Percentiles rank a stretch among this genome's conserved stretches.
Conservation (phyloP, 2,888 invertebrate species). For the Mamestra brassicae region DNA sequence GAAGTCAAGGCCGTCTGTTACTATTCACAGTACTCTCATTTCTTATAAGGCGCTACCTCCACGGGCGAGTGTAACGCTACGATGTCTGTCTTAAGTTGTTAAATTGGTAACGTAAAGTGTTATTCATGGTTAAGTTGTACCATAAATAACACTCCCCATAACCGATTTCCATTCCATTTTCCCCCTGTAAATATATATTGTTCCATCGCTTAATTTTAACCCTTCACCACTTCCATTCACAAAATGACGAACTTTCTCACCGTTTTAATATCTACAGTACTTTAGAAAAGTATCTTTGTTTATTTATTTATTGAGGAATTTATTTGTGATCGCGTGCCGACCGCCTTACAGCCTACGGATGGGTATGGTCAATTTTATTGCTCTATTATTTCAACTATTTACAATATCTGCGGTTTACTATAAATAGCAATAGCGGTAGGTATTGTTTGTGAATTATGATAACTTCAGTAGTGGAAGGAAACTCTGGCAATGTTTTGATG, state of each 20-base stretch:
- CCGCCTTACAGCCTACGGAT: neutral
- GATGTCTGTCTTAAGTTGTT: too few relatives aligned
- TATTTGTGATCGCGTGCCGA: neutral
- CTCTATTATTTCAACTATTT: constrained; percentile 13
- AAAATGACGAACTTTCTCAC: neutral
- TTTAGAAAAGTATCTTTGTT: neutral
- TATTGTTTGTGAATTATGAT: neutral
- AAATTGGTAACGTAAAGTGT: too few relatives aligned
- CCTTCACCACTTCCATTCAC: neutral
- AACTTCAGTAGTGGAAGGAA: neutral
- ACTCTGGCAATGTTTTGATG: constrained; percentile 8
- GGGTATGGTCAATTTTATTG: neutral
- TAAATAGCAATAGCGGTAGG: constrained; percentile 9
- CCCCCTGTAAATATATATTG: too few relatives aligned
- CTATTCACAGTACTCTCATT: neutral
- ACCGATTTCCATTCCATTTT: neutral
- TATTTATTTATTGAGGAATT: constrained; percentile 1
- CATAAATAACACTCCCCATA: neutral
- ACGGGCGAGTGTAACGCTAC: neutral
- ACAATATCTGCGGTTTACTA: constrained; percentile 33
- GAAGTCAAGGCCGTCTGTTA: constrained; percentile 1
- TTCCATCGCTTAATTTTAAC: neutral
- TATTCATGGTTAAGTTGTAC: too few relatives aligned
- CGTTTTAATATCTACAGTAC: neutral
- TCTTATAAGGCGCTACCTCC: too few relatives aligned